Evolutionary conservation across 2,113 vertebrate genomes (phyloP).

Genomic region (Calidris pugnax): DNA sequence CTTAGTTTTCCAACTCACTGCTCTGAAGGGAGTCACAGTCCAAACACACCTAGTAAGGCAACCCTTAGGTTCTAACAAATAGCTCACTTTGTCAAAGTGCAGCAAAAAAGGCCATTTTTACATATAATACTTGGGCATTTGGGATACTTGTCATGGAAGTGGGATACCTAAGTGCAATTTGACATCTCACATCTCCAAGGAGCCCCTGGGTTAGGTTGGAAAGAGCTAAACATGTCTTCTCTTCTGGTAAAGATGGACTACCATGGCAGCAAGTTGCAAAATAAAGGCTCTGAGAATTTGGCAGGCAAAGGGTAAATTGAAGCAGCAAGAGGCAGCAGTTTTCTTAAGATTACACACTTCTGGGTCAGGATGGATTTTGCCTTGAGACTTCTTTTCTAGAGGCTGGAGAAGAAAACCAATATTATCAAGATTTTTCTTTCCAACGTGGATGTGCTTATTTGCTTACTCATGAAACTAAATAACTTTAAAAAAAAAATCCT

Average conservation of each 20-base stretch:
- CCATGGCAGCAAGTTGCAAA: not conserved
- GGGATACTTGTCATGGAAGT: not conserved
- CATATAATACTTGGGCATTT: not conserved
- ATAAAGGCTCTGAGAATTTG: not conserved
- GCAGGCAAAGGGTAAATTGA: not conserved
- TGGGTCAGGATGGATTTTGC: not conserved
- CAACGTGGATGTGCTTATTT: not conserved
- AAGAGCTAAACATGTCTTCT: not conserved
- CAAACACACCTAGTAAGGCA: not conserved
- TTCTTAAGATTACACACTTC: not conserved
- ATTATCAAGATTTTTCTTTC: not conserved
- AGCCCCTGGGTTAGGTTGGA: not conserved
- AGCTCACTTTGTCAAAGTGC: not conserved
- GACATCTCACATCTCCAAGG: not conserved
- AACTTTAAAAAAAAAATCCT: not conserved
- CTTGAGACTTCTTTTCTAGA: not conserved
- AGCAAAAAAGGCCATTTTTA: not conserved
- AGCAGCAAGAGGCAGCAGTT: not conserved
- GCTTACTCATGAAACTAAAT: not conserved
- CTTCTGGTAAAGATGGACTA: not conserved
- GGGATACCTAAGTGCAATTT: not conserved
- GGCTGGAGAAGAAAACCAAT: not conserved
- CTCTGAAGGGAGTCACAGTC: not conserved
- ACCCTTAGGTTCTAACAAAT: not conserved
- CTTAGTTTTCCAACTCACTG: not conserved